Percentiles rank a stretch among this genome's conserved stretches.
phyloP scores from a whole-genome alignment of 2,888 invertebrate species.

The Apodemia duryi region DNA sequence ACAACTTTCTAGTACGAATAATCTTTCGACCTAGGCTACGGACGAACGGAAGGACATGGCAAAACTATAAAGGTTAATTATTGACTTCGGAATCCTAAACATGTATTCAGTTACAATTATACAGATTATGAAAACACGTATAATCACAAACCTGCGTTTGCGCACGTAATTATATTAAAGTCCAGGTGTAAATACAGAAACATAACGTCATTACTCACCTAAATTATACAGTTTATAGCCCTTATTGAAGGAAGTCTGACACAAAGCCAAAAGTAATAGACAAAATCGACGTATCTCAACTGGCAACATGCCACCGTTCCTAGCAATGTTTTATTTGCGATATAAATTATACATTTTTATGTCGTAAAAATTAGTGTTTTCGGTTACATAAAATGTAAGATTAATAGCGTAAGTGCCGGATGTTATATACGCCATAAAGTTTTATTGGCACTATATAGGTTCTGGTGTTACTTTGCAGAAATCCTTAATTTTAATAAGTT shows the following conservation, averaged over 20 bases:
- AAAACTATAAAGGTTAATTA: no score
- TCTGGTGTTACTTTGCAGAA: not conserved
- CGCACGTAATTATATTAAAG: constrained; percentile 9
- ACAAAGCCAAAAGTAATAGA: constrained; percentile 53
- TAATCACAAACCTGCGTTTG: not conserved
- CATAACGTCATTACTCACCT: constrained; percentile 25
- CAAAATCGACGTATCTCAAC: constrained; percentile 38
- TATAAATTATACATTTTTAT: constrained; percentile 23
- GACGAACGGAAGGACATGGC: no score
- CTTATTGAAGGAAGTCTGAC: constrained; percentile 47
- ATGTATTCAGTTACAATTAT: not conserved
- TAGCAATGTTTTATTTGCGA: constrained; percentile 10
- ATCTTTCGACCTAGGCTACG: no score
- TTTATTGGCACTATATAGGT: not conserved
- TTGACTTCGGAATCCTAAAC: not conserved
- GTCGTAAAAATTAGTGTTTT: constrained; percentile 8
- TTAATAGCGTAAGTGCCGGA: constrained; percentile 15
- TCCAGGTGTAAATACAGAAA: constrained; percentile 20
- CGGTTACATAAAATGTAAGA: constrained; percentile 21
- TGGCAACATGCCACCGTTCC: constrained; percentile 37
- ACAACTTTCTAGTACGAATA: no score
- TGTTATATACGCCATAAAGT: constrained; percentile 12
- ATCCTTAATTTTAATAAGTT: not conserved
- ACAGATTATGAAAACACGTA: not conserved
- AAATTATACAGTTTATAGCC: constrained; percentile 37